Evolutionary conservation across 2,888 invertebrate genomes (phyloP), one percentile per base, ranked within the genome.

Genomic region (Drosophila koepferae): DNA sequence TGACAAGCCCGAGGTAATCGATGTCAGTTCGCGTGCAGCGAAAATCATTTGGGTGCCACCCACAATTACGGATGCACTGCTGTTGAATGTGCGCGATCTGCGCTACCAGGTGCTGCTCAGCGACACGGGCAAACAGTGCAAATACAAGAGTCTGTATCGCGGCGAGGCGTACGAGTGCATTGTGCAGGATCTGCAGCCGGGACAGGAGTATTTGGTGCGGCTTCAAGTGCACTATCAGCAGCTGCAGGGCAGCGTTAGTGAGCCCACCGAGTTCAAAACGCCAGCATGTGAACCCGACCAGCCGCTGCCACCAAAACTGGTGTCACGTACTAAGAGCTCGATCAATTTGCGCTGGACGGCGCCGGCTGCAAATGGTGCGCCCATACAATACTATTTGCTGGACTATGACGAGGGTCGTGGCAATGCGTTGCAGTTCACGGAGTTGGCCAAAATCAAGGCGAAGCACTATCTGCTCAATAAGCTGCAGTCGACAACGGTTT

Each of bases 201-300:
- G 97, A n/a, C 96, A 96, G 91, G 97, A 97, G 91, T 98, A 98
- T 93, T 95, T 96, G 71, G 96, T 98, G 81, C 96, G 97, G 89
- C 94, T 97, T 78, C 96, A 96, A 93, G 96, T 97, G 82, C 92
- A 92, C 78, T 93, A 96, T 75, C 96, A 97, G 79, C 96, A 95
- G 90, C 91, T 96, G 74, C 95, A 95, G 76, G 97, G 97, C 60
- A 95, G 95, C 44, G 95, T 96, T 10, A 96, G 97, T 70, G 96
- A 96, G 90, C 96, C 97, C 63, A 95, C 96, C 70, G 96, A 95
- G 81, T 97, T 98, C 94, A 95, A 95, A 78, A 98, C 98, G 40
- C 96, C 96, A 28, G 93, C 96, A 67, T 97, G 97, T 91, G 96
- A 96, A 87, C 98, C 98, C 28, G 97, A 96, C 83, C 96, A 96